Base-by-base conservation (phyloP, 2,888 invertebrate species). In the Desoria tigrina region DNA sequence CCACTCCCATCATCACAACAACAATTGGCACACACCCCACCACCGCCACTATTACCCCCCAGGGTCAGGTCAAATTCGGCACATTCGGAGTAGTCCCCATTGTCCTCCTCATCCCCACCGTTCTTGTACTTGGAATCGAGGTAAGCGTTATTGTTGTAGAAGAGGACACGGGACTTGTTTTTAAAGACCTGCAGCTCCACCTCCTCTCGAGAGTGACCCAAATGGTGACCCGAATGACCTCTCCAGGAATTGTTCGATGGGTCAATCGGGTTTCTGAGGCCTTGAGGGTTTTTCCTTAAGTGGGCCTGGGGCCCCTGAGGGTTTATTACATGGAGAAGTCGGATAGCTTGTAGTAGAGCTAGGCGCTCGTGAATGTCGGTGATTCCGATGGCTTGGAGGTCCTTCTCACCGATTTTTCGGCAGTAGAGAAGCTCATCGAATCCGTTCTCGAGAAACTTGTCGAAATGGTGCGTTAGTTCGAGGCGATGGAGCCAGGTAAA, bases 361-460 rank as follows among this genome's bases (percentile, higher is more conserved):
- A 75, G 65, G 45, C 72, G 68, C 66, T 75, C 75, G 53, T 73
- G 75, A 39, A 75, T 69, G 61, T 75, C 75, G 9, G 58, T 58
- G 14, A 75, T 71, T 37, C 73, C 73, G 26, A 74, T 73, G 50
- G 69, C 68, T 27, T 69, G 68, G 56, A 74, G 63, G 65, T 74
- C 73, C n/a, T 68, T 60, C 60, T 74, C 73, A 9, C 74, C 71
- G 54, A 74, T 72, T 63, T 72, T 69, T 50, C 59, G 65, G 57
- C 70, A 72, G 66, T 70, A 62, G 18, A 61, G 67, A 55, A 74
- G 58, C 55, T 72, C 73, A 23, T 71, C 69, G 60, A 70, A 73
- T 28, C 74, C 74, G 54, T 69, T 58, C 50, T 69, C 68, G 23
- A 74, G 58, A 50, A 73, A 73, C 51, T 68, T 66, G 50, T 75